These are phyloP conservation scores for Pseudomugil tenellus DNA, from an alignment of 2,797 vertebrate genomes.

Conservation along the genomic window DNA sequence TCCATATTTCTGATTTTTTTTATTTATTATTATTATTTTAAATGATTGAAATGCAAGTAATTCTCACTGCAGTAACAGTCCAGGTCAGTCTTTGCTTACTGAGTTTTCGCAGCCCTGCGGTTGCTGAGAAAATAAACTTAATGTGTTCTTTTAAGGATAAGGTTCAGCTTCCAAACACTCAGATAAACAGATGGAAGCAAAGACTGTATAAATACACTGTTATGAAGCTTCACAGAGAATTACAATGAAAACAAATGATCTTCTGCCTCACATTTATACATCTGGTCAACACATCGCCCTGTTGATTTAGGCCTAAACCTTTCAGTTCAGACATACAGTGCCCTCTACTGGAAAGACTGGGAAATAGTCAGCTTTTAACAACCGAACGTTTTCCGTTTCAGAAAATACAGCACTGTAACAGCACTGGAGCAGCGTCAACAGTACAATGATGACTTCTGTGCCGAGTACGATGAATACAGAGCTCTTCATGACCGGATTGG, in stretches of 20 bases:
- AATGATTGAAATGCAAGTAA: constrained; percentile 8
- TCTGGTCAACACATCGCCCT: constrained; percentile 70
- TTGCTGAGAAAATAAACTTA: constrained; percentile 20
- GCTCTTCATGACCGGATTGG: constrained; percentile 83
- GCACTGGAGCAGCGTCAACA: constrained; percentile 82
- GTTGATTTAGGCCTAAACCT: constrained; percentile 33
- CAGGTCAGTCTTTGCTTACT: constrained; percentile 10
- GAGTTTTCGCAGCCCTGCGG: constrained; percentile 15
- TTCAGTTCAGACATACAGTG: constrained; percentile 40
- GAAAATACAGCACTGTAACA: constrained; percentile 83
- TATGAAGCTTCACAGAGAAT: constrained; percentile 46
- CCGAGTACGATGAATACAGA: constrained; percentile 86
- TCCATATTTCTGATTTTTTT: too few relatives aligned
- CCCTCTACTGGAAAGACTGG: constrained; percentile 61
- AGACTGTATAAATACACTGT: constrained; percentile 47
- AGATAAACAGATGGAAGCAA: constrained; percentile 48
- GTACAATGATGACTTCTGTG: constrained; percentile 88
- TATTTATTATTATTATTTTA: too few relatives aligned
- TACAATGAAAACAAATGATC: constrained; percentile 56
- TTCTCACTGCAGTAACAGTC: constrained; percentile 2
- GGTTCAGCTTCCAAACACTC: constrained; percentile 48
- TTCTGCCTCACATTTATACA: constrained; percentile 63
- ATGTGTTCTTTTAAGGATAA: constrained; percentile 9
- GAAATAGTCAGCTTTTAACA: background rate
- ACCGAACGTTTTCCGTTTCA: constrained; percentile 34